A percentile compares a stretch with the other conserved stretches of the same genome.
These are phyloP conservation scores for human (Homo sapiens) DNA, from an alignment of 2,113 vertebrate genomes.

Conservation along the genomic window DNA sequence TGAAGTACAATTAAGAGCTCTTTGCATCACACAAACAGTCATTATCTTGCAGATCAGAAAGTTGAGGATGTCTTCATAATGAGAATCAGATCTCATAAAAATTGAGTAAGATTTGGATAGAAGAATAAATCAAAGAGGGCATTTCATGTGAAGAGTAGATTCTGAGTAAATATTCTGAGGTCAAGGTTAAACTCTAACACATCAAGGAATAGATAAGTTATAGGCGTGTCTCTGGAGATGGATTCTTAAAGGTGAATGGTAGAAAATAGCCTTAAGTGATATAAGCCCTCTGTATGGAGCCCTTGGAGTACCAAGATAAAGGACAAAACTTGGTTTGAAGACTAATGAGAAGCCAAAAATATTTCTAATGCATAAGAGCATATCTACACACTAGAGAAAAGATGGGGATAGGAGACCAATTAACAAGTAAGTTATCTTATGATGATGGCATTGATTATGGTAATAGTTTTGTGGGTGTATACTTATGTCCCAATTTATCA, in stretches of 20 bases:
- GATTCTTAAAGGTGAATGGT: neutral
- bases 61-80: neutral
- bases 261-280: neutral
- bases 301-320: neutral
- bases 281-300: neutral
- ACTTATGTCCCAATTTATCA: neutral
- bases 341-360: neutral
- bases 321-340: neutral
- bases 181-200: neutral
- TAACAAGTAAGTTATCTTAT: neutral
- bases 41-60: neutral
- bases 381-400: neutral
- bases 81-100: neutral
- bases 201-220: neutral
- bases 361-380: neutral
- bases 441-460: neutral
- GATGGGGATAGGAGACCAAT: neutral
- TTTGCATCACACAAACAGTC: neutral
- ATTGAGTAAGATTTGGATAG: neutral
- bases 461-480: neutral
- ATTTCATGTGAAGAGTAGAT: neutral
- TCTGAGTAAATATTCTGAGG: neutral
- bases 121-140: neutral
- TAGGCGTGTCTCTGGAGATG: neutral
- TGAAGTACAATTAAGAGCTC: neutral